Percentiles rank a stretch among this genome's conserved stretches.
Evolutionary conservation across 2,888 invertebrate genomes (phyloP).

Genomic region (Drosophila testacea): DNA sequence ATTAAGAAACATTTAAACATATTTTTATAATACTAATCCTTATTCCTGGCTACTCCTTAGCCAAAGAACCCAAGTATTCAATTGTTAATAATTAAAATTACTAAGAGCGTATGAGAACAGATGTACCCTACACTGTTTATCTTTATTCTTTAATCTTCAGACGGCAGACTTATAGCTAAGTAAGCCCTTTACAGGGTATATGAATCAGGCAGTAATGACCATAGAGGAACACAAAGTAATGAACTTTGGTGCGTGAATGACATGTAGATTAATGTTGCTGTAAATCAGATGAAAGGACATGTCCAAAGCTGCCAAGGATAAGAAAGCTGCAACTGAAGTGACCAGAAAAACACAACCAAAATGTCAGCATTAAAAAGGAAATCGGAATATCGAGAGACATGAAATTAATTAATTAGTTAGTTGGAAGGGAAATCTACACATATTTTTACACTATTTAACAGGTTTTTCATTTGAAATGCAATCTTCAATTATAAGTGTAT

Average conservation of each 20-base stretch:
- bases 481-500: not conserved
- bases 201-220: constrained; percentile 1
- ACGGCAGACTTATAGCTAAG: too few relatives aligned
- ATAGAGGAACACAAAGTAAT: constrained; percentile 14
- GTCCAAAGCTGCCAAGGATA: constrained; percentile 7
- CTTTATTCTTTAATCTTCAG: not conserved
- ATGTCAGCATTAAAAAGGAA: not conserved
- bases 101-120: not conserved
- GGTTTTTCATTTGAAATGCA: constrained; percentile 1
- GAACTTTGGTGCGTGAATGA: constrained; percentile 23
- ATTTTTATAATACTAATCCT: not conserved
- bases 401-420: constrained; percentile 14
- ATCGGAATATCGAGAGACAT: not conserved
- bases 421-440: not conserved
- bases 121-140: not conserved
- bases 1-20: not conserved
- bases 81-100: not conserved
- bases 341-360: too few relatives aligned
- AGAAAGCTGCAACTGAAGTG: constrained; percentile 3
- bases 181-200: constrained; percentile 7
- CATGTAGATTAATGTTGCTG: constrained; percentile 31
- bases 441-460: constrained; percentile 8
- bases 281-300: constrained; percentile 20
- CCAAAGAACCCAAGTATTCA: not conserved
- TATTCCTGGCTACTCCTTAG: not conserved